Conservation (phyloP, 1,140 invertebrate species). For the Zaprionus capensis region DNA sequence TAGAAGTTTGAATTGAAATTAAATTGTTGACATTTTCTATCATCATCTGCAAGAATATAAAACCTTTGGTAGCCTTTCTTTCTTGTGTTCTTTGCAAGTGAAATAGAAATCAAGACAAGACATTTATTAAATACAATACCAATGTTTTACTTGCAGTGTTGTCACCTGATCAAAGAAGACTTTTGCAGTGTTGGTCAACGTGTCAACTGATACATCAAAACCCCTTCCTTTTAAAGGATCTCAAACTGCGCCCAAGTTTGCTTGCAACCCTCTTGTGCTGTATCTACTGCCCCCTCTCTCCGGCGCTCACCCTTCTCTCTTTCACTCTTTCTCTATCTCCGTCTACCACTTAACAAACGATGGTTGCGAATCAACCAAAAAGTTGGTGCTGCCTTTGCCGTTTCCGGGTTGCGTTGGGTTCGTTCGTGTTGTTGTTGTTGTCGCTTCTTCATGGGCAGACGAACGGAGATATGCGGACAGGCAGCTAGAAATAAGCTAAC, state of each 20-base stretch:
- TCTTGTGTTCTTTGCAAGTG: no score
- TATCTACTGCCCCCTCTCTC: neutral
- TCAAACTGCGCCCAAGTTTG: neutral
- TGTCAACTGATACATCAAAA: neutral
- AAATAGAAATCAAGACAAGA: no score
- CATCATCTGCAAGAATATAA: no score
- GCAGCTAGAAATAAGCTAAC: conserved; percentile 43
- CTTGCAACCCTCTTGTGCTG: neutral
- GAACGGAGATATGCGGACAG: neutral
- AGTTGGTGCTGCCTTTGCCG: conserved; percentile 37
- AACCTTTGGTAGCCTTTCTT: no score
- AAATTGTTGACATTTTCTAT: no score
- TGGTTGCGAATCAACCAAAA: conserved; percentile 54
- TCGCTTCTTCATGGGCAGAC: conserved; percentile 23
- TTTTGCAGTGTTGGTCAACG: neutral
- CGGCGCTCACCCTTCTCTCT: neutral
- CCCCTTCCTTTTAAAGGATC: no score
- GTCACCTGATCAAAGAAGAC: no score
- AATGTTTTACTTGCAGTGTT: no score
- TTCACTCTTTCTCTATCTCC: neutral
- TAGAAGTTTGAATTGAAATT: no score
- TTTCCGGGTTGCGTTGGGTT: conserved; percentile 14
- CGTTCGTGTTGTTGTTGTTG: conserved; percentile 11
- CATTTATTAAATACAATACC: no score
- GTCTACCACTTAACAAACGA: conserved; percentile 2